phyloP scores from a whole-genome alignment of 2,888 invertebrate species.

The Pseudoips prasinana region DNA sequence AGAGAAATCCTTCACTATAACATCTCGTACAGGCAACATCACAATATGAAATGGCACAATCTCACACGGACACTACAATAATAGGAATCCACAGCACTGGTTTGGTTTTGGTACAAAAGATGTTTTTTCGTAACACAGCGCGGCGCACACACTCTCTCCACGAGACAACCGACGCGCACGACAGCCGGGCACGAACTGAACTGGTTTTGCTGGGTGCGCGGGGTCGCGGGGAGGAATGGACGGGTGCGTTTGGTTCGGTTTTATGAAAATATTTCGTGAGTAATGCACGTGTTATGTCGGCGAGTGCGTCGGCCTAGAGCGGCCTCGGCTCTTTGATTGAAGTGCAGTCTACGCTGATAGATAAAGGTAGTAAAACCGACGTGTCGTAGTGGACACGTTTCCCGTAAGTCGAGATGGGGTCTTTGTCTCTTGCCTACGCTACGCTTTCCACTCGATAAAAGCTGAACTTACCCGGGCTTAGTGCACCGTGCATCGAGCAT shows the following conservation, averaged over 20 bases:
- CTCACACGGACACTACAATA: constrained; percentile 68
- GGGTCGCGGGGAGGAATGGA: constrained; percentile 50
- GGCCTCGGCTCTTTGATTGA: constrained; percentile 75
- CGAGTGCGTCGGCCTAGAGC: constrained; percentile 77
- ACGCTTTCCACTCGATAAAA: constrained; percentile 46
- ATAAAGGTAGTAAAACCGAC: constrained; percentile 55
- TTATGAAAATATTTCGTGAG: constrained; percentile 83
- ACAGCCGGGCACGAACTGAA: constrained; percentile 79
- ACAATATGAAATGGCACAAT: constrained; percentile 71
- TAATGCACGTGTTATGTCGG: constrained; percentile 80
- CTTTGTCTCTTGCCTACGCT: constrained; percentile 57
- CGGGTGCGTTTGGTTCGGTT: constrained; percentile 78
- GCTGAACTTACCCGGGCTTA: constrained; percentile 46
- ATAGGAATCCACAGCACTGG: constrained; percentile 74
- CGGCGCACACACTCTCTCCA: constrained; percentile 44
- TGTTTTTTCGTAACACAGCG: constrained; percentile 75
- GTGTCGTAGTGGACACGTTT: constrained; percentile 38
- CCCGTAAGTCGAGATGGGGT: constrained; percentile 36
- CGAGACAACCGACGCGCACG: constrained; percentile 66
- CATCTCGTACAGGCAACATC: constrained; percentile 69
- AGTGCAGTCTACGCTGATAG: constrained; percentile 55
- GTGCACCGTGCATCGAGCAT: constrained; percentile 46
- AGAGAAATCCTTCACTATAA: constrained; percentile 75
- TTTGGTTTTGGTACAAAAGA: constrained; percentile 70
- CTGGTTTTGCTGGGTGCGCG: constrained; percentile 67